Evolutionary conservation across 2,797 vertebrate genomes (phyloP), one percentile per base, ranked within the genome.

Genomic region (Stomatorhinus walkeri): DNA sequence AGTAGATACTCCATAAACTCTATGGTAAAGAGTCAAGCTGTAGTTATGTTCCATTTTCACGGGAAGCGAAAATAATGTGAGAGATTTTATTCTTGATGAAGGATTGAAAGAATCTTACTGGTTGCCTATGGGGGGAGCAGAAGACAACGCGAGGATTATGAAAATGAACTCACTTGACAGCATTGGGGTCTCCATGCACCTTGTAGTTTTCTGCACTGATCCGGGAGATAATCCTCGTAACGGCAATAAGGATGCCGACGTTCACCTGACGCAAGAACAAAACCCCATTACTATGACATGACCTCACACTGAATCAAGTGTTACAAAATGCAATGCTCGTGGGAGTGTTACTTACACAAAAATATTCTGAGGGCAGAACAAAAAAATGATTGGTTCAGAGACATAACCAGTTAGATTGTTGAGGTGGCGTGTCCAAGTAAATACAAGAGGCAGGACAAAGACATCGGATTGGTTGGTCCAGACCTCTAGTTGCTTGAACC

Each of bases 141-240:
- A 72, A 19, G 2, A 52, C 43, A 79, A 68, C 0, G 28, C 9
- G 6, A 49, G 52, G 24, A 22, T 19, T 28, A 43, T 56, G 4
- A 83, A 89, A 16, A 86, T 91, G 40, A 24, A 93, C 97, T 97
- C 93, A 99, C 98, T 97, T 99, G 94, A 98, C 96, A 88, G 97
- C 96, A 14, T 97, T 97, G 4, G 97, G 96, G 51, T 99, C 98
- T 79, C 98, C 95, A 0, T 97, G 98, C 64, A 97, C 94, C 93
- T 98, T 99, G 89, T 98, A 99, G 94, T 95, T 99, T 92, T 99
- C 98, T 0, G 97, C 96, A 0, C 98, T 97, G 93, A 99, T 98
- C 89, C 98, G 96, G 32, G 98, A 99, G 91, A 99, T 99, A 91
- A 99, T 98, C 91, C 98, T 96, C 0, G 97, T 99, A 88, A 99